Evolutionary conservation across 2,888 invertebrate genomes (phyloP).

Genomic region (Norana najaformis): DNA sequence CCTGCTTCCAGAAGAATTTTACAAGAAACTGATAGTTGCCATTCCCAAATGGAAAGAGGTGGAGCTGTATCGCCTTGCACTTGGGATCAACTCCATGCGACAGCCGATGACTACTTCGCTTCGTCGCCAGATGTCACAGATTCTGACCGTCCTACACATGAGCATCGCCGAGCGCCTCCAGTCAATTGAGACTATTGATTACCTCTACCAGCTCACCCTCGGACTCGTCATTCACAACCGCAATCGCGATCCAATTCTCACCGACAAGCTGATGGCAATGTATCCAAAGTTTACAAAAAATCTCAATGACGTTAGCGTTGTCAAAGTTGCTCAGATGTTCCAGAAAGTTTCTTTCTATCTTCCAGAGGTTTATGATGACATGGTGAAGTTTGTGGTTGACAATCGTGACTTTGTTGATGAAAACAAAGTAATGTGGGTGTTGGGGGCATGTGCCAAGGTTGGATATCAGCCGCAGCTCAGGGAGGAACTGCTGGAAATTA

Average conservation of each 20-base stretch:
- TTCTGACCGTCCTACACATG: constrained; percentile 5
- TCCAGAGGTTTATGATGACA: constrained; percentile 42
- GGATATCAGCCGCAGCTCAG: background rate
- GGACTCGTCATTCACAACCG: constrained; percentile 25
- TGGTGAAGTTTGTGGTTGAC: constrained; percentile 32
- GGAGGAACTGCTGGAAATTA: background rate
- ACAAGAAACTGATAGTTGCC: background rate
- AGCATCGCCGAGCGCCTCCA: background rate
- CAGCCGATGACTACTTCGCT: background rate
- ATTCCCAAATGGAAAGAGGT: constrained; percentile 19
- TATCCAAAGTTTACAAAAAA: constrained; percentile 26
- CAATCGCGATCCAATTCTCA: constrained; percentile 30
- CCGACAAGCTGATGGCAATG: constrained; percentile 28
- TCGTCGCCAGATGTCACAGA: constrained; percentile 26
- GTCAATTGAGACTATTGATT: constrained; percentile 6
- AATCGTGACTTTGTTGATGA: constrained; percentile 8
- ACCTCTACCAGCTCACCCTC: constrained; percentile 5
- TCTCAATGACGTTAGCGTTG: constrained; percentile 26
- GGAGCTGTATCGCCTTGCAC: constrained; percentile 2
- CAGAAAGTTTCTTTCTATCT: constrained; percentile 35
- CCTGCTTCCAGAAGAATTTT: background rate
- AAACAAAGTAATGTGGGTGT: background rate
- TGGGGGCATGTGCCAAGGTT: background rate
- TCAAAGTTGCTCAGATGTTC: constrained; percentile 32
- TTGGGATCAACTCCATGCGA: constrained; percentile 7